phyloP scores from a whole-genome alignment of 2,113 vertebrate species.

The Parus major region DNA sequence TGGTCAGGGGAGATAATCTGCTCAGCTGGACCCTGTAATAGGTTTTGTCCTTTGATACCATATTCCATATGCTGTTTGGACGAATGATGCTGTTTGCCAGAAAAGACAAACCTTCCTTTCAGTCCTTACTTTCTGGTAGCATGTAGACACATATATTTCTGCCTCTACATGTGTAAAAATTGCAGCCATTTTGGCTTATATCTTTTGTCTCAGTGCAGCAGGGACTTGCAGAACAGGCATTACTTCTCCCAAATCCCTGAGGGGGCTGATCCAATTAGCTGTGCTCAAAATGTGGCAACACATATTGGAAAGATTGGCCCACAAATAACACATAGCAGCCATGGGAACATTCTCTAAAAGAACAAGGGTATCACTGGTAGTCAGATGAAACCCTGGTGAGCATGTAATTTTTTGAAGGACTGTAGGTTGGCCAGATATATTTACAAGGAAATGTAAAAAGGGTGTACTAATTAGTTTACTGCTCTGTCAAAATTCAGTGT shows the following conservation, averaged over 20 bases:
- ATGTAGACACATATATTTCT: not conserved
- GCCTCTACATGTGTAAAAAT: not conserved
- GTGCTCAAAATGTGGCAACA: not conserved
- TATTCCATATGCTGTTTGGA: not conserved
- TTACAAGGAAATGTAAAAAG: not conserved
- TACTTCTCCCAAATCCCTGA: not conserved
- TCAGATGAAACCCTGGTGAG: not conserved
- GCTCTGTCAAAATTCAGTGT: not conserved
- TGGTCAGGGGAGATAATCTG: not conserved
- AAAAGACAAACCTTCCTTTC: not conserved
- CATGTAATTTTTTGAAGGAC: not conserved
- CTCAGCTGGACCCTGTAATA: not conserved
- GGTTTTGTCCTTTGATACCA: not conserved
- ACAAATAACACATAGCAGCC: not conserved
- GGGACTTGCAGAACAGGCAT: not conserved
- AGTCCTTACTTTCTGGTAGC: not conserved
- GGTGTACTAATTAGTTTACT: not conserved
- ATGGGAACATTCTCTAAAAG: not conserved
- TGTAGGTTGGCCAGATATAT: not conserved
- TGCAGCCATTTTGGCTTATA: not conserved
- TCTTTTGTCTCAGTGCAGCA: not conserved
- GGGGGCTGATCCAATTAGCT: slow-evolving; percentile 2
- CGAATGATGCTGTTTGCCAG: not conserved
- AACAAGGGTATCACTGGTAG: not conserved
- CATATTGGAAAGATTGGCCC: not conserved